Conservation (phyloP, 1,140 invertebrate genomes). For the Scaptomyza pallida region DNA sequence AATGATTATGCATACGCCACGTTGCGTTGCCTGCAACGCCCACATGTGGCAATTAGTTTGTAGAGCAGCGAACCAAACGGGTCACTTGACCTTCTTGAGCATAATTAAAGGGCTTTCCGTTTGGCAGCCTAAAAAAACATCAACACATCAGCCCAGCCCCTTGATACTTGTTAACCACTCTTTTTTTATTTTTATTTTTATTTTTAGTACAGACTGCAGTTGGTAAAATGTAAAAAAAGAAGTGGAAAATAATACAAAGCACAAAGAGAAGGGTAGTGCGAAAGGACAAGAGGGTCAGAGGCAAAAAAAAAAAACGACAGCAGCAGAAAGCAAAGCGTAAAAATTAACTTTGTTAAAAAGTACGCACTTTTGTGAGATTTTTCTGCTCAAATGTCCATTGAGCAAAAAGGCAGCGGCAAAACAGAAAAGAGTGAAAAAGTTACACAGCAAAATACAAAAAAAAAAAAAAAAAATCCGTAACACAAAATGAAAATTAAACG, state of each 20-base stretch:
- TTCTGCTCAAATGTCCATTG: slow-evolving; percentile 70
- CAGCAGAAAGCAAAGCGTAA: slow-evolving; percentile 62
- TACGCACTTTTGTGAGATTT: slow-evolving; percentile 58
- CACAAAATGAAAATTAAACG: slow-evolving; percentile 79
- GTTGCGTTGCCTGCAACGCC: slow-evolving; percentile 10
- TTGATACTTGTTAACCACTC: slow-evolving; percentile 61
- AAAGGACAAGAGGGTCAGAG: slow-evolving; percentile 1
- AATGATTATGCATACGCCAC: slow-evolving; percentile 44
- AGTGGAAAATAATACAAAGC: neutral
- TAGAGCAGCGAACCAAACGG: slow-evolving; percentile 25
- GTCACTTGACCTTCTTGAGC: slow-evolving; percentile 53
- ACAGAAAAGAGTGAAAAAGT: slow-evolving; percentile 65
- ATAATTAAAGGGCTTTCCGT: slow-evolving; percentile 53
- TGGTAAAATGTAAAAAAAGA: neutral
- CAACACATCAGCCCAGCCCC: slow-evolving; percentile 28
- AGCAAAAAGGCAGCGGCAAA: slow-evolving; percentile 46
- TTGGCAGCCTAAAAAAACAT: slow-evolving; percentile 35
- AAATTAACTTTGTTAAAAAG: slow-evolving; percentile 80
- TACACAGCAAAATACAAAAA: slow-evolving; percentile 33
- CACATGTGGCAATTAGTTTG: slow-evolving; percentile 33
- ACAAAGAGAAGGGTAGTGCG: slow-evolving; percentile 12
- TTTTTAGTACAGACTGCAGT: slow-evolving; percentile 53
- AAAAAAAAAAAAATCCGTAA: slow-evolving; percentile 23
- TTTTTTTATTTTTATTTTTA: too few species aligned
- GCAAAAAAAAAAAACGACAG: slow-evolving; percentile 15